These are phyloP conservation scores for Arctia plantaginis DNA, from an alignment of 2,888 invertebrate genomes.

Conservation along the genomic window DNA sequence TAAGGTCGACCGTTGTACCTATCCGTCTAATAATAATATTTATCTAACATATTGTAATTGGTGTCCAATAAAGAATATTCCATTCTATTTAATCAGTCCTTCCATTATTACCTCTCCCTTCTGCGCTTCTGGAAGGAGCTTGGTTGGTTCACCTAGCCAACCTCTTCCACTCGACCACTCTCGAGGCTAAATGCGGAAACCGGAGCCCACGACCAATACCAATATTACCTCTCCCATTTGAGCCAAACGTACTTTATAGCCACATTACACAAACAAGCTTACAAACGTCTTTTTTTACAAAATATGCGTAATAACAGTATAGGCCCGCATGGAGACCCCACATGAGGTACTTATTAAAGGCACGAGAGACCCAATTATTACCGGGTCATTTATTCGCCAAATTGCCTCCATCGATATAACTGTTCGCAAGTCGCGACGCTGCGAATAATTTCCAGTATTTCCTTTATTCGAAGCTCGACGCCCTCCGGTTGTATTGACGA, in stretches of 20 bases:
- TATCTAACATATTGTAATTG: no score
- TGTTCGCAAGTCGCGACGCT: conserved; percentile 66
- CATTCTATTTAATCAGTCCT: no score
- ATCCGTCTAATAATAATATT: no score
- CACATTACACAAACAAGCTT: not conserved
- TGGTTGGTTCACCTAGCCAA: no score
- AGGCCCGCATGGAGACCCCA: conserved; percentile 51
- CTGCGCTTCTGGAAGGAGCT: no score
- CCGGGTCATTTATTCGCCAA: conserved; percentile 71
- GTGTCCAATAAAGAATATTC: no score
- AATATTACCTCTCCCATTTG: not conserved
- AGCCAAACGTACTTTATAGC: not conserved
- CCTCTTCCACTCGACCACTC: no score
- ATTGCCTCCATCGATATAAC: conserved; percentile 77
- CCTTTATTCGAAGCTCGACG: conserved; percentile 62
- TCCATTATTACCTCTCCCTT: not conserved
- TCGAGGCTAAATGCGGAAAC: no score
- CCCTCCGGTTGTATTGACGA: conserved; percentile 63
- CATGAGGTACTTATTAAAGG: conserved; percentile 51
- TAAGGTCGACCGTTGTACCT: no score
- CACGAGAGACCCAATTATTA: conserved; percentile 56
- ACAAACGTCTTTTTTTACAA: not conserved
- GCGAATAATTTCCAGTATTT: conserved; percentile 75
- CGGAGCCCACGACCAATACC: no score
- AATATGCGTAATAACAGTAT: conserved; percentile 29